Base-by-base conservation (phyloP, 2,888 invertebrate species). In the Aleiodes alternator region DNA sequence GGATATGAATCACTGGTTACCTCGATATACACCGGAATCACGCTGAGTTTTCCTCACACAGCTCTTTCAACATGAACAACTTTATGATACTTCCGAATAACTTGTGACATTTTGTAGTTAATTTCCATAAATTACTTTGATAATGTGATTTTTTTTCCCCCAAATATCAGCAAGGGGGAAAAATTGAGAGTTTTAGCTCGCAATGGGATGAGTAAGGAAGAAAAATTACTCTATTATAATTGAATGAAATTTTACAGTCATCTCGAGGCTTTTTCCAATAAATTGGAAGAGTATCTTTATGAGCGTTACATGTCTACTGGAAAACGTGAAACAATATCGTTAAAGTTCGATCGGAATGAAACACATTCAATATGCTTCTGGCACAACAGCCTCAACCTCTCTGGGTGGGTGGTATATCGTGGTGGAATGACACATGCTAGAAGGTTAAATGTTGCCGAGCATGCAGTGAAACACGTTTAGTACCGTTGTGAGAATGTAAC, bases 1-100 rank as follows among this genome's bases (percentile, higher is more conserved):
- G 50, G 50, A 51, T 68, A 72, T 75, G 66, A 75, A 72, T 75
- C 75, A 72, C 68, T 51, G 57, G 68, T 55, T 61, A 61, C 61
- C 38, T 38, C 57, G 11, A 12, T 12, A 29, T 14, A 16, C 38
- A 31, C 11, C n/a, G 38, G 61, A 38, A 8, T 61, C 61, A 61
- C n/a, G 61, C 14, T 61, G 38, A n/a, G 43, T 43, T 43, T 43
- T 11, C 43, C 43, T 43, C 43, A 43, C 43, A 43, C 11, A 43
- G 43, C 43, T 43, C 43, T 43, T 43, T 43, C 43, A 43, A 43
- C 43, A 43, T 9, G 43, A 43, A 43, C 43, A 9, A 43, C 9
- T 43, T 43, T 9, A 43, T 9, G 43, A 43, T 43, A 7, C 9
- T 43, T 8, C 1, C 0, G 9, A 43, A 43, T 43, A 43, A 43